Evolutionary conservation across 2,797 vertebrate species (phyloP).

Genomic region (Hydrocynus forskahlii): DNA sequence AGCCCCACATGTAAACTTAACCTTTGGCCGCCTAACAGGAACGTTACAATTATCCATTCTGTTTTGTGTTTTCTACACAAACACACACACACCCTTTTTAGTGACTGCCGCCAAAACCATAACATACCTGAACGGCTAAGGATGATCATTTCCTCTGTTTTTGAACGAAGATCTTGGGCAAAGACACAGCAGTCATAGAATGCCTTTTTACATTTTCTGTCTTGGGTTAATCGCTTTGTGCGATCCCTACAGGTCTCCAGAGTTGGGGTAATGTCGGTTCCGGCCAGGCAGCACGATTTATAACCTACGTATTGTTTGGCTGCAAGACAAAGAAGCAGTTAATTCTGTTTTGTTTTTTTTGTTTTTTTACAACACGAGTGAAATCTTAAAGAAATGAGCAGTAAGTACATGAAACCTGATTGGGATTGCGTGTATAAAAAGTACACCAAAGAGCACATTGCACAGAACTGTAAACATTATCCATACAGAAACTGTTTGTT

Average conservation of each 20-base stretch:
- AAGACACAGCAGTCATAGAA: slow-evolving; percentile 23
- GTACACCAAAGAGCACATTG: too few species aligned
- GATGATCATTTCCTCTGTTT: not conserved
- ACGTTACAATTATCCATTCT: too few species aligned
- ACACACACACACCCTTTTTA: not conserved
- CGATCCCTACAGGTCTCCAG: slow-evolving; percentile 68
- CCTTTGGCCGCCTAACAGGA: too few species aligned
- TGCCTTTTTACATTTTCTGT: slow-evolving; percentile 28
- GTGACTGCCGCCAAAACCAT: not conserved
- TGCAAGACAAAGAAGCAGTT: slow-evolving; percentile 54
- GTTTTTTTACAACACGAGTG: too few species aligned
- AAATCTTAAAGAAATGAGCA: not conserved
- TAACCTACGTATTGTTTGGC: slow-evolving; percentile 35
- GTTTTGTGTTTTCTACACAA: too few species aligned
- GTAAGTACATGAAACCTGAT: too few species aligned
- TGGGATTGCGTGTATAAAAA: too few species aligned
- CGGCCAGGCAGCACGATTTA: slow-evolving; percentile 74
- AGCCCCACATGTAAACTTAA: too few species aligned
- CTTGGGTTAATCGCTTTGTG: slow-evolving; percentile 36
- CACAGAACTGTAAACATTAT: too few species aligned
- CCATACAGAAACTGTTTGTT: too few species aligned
- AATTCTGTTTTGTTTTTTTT: not conserved
- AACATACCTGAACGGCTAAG: slow-evolving; percentile 50
- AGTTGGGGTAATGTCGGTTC: slow-evolving; percentile 62
- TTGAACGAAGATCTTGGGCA: not conserved